These are phyloP conservation scores for Parnassius mnemosyne DNA, from an alignment of 2,888 invertebrate genomes.

Conservation along the genomic window DNA sequence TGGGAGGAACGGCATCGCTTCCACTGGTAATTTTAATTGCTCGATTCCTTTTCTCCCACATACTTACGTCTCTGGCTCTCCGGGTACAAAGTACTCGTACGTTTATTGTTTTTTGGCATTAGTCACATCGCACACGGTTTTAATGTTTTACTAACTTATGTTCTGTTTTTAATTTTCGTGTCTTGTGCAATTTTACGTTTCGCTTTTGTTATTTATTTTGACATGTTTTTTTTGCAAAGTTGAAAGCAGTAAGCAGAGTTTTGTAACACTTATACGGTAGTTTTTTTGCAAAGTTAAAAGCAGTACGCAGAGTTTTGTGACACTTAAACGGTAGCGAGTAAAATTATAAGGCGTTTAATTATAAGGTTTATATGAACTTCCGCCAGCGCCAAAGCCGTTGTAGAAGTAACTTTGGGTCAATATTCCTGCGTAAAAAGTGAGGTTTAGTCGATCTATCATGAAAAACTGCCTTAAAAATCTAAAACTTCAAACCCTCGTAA, in stretches of 20 bases:
- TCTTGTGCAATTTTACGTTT: too few species aligned
- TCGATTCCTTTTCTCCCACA: slow-evolving; percentile 18
- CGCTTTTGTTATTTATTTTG: too few species aligned
- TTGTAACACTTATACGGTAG: too few species aligned
- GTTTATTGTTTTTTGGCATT: slow-evolving; percentile 17
- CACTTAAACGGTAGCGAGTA: too few species aligned
- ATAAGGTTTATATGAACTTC: too few species aligned
- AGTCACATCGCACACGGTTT: slow-evolving; percentile 17
- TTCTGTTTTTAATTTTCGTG: neutral
- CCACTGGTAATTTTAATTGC: slow-evolving; percentile 43
- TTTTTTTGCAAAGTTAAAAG: neutral
- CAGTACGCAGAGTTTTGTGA: neutral
- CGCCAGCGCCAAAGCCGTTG: too few species aligned
- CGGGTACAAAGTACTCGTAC: slow-evolving; percentile 2
- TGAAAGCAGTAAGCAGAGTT: neutral
- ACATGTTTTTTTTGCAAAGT: neutral
- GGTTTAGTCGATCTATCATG: too few species aligned
- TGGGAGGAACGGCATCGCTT: slow-evolving; percentile 31
- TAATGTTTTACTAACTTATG: slow-evolving; percentile 12
- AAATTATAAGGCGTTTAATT: too few species aligned
- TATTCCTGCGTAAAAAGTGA: too few species aligned
- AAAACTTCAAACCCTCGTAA: too few species aligned
- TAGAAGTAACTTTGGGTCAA: too few species aligned
- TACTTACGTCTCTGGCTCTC: slow-evolving; percentile 19
- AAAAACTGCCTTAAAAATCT: too few species aligned